Evolutionary conservation across 2,113 vertebrate species (phyloP).

Genomic region (Chrysemys picta): DNA sequence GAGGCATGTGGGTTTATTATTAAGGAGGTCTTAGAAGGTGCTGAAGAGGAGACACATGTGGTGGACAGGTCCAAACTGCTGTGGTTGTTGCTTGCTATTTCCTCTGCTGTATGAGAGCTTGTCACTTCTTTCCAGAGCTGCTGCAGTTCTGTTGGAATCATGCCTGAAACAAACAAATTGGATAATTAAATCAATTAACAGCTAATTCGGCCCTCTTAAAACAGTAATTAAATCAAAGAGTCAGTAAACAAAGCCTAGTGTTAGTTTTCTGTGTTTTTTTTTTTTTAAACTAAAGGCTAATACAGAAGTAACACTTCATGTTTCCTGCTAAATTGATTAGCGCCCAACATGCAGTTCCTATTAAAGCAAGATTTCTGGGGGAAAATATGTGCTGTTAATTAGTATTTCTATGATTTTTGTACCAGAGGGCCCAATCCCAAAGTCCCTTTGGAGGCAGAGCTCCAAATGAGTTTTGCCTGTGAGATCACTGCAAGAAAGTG

Average conservation of each 20-base stretch:
- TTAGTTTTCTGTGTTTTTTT: slow-evolving; percentile 68
- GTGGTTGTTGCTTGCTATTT: slow-evolving; percentile 87
- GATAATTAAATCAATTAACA: slow-evolving; percentile 99
- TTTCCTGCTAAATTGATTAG: not conserved
- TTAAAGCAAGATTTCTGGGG: accelerated
- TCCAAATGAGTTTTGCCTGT: accelerated
- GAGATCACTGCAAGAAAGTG: not conserved
- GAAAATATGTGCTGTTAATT: not conserved
- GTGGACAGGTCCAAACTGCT: slow-evolving; percentile 94
- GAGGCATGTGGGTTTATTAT: slow-evolving; percentile 93
- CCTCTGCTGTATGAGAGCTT: slow-evolving; percentile 88
- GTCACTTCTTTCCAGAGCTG: slow-evolving; percentile 99
- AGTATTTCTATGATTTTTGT: accelerated
- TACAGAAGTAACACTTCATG: not conserved
- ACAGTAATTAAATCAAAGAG: slow-evolving; percentile 97
- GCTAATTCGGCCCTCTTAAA: slow-evolving; percentile 95
- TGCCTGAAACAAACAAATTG: slow-evolving; percentile 99
- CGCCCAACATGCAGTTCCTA: not conserved
- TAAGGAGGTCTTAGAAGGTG: slow-evolving; percentile 89
- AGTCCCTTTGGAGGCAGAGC: not conserved
- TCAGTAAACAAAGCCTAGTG: slow-evolving; percentile 96
- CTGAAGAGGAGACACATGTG: slow-evolving; percentile 86
- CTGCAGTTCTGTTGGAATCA: slow-evolving; percentile 99
- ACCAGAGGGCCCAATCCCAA: not conserved
- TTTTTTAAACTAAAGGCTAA: slow-evolving; percentile 46